phyloP scores from a whole-genome alignment of 2,888 invertebrate species.

The Petrolisthes manimaculis region DNA sequence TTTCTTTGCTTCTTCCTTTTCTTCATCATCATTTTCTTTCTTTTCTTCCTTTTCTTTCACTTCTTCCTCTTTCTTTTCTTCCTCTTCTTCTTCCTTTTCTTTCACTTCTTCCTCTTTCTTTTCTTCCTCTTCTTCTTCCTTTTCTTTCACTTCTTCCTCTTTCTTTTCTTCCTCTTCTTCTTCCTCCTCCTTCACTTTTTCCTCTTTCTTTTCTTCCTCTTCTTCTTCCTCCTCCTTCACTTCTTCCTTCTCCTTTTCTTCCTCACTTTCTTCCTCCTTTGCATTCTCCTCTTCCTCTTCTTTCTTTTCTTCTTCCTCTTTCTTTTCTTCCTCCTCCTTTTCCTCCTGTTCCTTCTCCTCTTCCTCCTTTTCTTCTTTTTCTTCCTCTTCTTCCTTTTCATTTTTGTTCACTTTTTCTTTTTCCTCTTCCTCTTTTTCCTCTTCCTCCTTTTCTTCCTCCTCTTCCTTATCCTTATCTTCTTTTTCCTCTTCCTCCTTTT shows the following conservation, averaged over 20 bases:
- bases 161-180: neutral
- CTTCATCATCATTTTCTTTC: neutral
- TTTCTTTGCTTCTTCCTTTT: too few relatives aligned
- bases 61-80: neutral
- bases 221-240: neutral
- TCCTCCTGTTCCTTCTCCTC: neutral
- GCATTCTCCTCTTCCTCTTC: too few relatives aligned
- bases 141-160: neutral
- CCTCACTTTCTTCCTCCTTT: neutral
- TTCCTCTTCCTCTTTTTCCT: neutral
- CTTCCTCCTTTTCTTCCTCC: neutral
- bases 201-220: neutral
- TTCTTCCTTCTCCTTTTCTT: neutral
- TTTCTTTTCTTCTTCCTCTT: neutral
- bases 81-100: neutral
- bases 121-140: neutral
- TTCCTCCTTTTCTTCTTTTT: neutral
- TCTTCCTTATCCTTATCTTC: neutral
- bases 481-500: neutral
- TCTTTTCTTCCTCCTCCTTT: too few relatives aligned
- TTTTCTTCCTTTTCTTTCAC: too few relatives aligned
- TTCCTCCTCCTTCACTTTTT: neutral
- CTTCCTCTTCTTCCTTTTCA: slow-evolving; percentile 6
- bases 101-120: too few relatives aligned
- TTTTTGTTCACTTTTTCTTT: neutral